These are phyloP conservation scores for Chascanopsetta lugubris DNA, from an alignment of 2,113 vertebrate genomes.

Conservation along the genomic window DNA sequence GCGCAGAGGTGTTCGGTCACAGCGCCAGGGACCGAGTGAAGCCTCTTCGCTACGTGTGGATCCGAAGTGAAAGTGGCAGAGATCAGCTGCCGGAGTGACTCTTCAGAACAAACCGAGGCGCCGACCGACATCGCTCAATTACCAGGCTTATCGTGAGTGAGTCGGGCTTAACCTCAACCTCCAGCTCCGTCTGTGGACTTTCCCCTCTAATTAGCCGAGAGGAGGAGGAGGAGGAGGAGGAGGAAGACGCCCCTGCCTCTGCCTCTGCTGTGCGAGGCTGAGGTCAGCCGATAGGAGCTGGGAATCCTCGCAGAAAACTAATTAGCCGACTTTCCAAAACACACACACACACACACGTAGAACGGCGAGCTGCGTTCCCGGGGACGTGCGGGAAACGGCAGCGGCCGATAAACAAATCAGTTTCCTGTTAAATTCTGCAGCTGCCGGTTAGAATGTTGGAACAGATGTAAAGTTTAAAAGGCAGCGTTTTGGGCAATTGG, in stretches of 20 bases:
- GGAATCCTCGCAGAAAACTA: constrained; percentile 57
- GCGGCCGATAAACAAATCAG: constrained; percentile 45
- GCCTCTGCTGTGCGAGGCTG: constrained; percentile 31
- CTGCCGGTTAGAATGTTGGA: not conserved
- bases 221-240: no score
- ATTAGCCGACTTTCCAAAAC: constrained; percentile 69
- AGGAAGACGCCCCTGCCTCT: no score
- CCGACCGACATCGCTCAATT: constrained; percentile 56
- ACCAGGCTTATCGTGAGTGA: constrained; percentile 59
- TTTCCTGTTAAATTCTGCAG: constrained; percentile 39
- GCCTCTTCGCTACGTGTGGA: constrained; percentile 5
- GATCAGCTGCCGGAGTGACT: constrained; percentile 49
- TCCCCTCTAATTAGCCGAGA: constrained; percentile 66
- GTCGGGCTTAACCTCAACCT: constrained; percentile 70
- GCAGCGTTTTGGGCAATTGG: constrained; percentile 5
- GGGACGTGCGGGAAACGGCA: constrained; percentile 32
- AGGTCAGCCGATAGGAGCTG: constrained; percentile 66
- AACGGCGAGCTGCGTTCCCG: not conserved
- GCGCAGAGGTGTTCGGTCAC: not conserved
- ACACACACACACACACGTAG: constrained; percentile 36
- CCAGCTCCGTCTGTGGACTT: constrained; percentile 46
- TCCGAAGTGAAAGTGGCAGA: constrained; percentile 42
- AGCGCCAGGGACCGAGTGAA: not conserved
- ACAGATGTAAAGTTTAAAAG: not conserved
- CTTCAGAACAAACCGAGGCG: constrained; percentile 41